Percentiles rank a stretch among this genome's conserved stretches.
Conservation (phyloP, 2,797 vertebrate genomes). For the Enteromius trimaculatus region DNA sequence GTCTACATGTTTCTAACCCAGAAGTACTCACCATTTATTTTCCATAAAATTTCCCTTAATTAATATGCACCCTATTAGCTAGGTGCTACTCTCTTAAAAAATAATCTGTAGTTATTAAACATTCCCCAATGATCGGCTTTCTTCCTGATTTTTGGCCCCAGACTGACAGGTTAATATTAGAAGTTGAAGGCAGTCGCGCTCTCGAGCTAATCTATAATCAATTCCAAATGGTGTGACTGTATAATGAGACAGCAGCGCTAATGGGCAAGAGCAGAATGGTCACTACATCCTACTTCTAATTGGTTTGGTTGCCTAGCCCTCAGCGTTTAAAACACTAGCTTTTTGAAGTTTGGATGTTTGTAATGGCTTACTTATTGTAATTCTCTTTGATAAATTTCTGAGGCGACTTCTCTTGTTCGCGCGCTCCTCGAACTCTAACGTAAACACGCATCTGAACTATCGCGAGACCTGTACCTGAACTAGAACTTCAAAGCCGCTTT, state of each 20-base stretch:
- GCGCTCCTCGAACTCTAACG: background rate
- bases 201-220: conserved; percentile 36
- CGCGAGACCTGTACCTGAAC: background rate
- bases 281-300: conserved; percentile 5
- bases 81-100: background rate
- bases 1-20: background rate
- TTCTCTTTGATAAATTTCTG: background rate
- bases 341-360: conserved; percentile 24
- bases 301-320: conserved; percentile 6
- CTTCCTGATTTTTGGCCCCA: background rate
- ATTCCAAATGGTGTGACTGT: conserved; percentile 36
- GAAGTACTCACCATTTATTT: background rate
- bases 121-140: background rate
- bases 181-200: conserved; percentile 8
- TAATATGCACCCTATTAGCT: background rate
- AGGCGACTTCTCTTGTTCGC: background rate
- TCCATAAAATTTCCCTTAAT: background rate
- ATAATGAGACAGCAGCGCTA: conserved; percentile 32
- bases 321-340: conserved; percentile 6
- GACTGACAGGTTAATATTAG: conserved; percentile 36
- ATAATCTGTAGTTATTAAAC: background rate
- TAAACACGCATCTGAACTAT: background rate
- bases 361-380: background rate
- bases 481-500: background rate
- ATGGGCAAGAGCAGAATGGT: conserved; percentile 17